Conservation (phyloP, 2,888 invertebrate species). For the Polyommatus icarus region DNA sequence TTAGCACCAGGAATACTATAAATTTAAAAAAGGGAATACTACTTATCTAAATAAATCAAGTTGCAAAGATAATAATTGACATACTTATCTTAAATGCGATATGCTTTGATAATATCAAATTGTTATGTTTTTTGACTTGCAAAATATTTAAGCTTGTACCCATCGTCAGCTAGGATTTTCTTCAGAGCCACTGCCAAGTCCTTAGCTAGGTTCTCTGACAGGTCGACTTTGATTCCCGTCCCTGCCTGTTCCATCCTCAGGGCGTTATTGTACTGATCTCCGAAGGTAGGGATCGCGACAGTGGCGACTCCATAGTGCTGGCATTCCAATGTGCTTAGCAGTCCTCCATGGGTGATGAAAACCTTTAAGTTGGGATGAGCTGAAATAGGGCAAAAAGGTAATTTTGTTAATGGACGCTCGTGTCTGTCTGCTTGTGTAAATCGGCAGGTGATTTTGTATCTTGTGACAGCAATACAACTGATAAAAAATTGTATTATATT, state of each 20-base stretch:
- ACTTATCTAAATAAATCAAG: too few species aligned
- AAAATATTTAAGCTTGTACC: not conserved
- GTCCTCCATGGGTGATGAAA: slow-evolving; percentile 17
- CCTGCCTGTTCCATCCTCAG: not conserved
- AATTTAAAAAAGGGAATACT: not conserved
- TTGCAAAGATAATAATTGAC: too few species aligned
- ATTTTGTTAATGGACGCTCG: not conserved
- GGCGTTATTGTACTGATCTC: slow-evolving; percentile 7
- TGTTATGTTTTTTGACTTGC: not conserved
- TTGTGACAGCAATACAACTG: too few species aligned
- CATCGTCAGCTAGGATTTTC: slow-evolving; percentile 1
- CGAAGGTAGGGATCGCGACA: not conserved
- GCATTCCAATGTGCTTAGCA: slow-evolving; percentile 1
- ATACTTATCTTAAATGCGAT: too few species aligned
- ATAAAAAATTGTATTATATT: too few species aligned
- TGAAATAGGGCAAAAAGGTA: not conserved
- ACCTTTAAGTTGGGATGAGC: slow-evolving; percentile 25
- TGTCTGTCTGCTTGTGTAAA: too few species aligned
- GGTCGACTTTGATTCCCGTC: not conserved
- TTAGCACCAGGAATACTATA: not conserved
- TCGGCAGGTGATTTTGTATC: too few species aligned
- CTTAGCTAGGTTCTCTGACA: not conserved
- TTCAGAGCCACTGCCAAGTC: slow-evolving; percentile 3
- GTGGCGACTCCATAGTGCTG: not conserved
- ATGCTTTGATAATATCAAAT: not conserved